Percentiles rank a stretch among this genome's conserved stretches.
Evolutionary conservation across 2,888 invertebrate species (phyloP).

Genomic region (Auanema sp.): DNA sequence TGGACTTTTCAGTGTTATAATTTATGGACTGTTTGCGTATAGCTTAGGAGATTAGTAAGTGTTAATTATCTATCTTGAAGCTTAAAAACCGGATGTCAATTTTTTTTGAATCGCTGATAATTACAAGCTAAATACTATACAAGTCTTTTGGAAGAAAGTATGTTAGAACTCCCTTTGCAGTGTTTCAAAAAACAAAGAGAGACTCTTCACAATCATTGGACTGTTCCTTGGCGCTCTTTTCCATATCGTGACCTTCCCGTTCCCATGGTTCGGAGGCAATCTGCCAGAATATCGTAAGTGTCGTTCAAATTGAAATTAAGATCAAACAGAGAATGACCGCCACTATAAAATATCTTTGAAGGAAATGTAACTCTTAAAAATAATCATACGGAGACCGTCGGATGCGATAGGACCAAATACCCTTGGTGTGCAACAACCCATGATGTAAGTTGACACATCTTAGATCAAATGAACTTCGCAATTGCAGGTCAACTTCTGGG

Average conservation of each 20-base stretch:
- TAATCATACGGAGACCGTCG: conserved; percentile 25
- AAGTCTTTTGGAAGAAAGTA: background rate
- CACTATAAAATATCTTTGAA: no score
- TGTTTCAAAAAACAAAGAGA: conserved; percentile 33
- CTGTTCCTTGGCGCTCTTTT: conserved; percentile 32
- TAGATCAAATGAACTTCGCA: no score
- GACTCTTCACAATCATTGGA: conserved; percentile 39
- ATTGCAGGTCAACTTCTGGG: conserved; percentile 38
- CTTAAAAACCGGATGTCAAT: background rate
- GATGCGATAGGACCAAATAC: conserved; percentile 31
- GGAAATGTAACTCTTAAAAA: conserved; percentile 9
- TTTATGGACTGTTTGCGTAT: conserved; percentile 35
- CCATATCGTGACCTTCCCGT: conserved; percentile 41
- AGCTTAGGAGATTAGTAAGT: conserved; percentile 40
- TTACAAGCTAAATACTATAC: background rate
- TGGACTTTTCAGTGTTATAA: conserved; percentile 32
- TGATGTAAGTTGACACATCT: conserved; percentile 19
- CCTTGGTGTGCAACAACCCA: conserved; percentile 32
- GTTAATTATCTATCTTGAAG: background rate
- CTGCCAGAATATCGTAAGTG: conserved; percentile 1
- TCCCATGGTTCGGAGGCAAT: conserved; percentile 25
- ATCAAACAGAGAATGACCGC: no score
- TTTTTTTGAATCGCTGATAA: background rate
- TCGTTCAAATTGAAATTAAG: no score
- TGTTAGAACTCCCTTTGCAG: conserved; percentile 17